phyloP scores from a whole-genome alignment of 2,888 invertebrate species.

The Nasonia oneida region DNA sequence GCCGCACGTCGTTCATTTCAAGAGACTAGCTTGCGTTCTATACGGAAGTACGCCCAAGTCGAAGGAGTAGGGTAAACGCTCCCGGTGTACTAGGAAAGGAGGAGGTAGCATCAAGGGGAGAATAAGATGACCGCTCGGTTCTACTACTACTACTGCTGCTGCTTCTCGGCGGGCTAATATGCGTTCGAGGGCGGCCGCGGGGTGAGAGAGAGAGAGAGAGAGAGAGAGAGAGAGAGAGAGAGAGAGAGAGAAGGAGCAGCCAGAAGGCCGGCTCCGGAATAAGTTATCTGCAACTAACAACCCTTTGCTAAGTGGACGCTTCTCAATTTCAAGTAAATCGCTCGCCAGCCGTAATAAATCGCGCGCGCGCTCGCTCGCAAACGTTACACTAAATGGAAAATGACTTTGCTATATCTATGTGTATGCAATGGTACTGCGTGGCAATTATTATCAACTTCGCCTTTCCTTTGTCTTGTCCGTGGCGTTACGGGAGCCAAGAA shows the following conservation, averaged over 20 bases:
- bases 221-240: constrained; percentile 51
- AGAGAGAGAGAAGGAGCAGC: constrained; percentile 62
- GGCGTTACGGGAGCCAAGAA: neutral
- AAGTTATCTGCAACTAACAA: constrained; percentile 77
- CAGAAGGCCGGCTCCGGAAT: constrained; percentile 70
- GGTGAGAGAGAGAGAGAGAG: constrained; percentile 51
- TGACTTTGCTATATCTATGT: constrained; percentile 30
- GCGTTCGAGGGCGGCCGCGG: constrained; percentile 62
- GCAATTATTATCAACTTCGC: constrained; percentile 52
- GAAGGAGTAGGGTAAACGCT: constrained; percentile 55
- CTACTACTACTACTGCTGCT: constrained; percentile 64
- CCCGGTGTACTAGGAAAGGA: constrained; percentile 36
- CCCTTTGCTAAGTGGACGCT: constrained; percentile 75
- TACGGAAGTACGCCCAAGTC: constrained; percentile 14
- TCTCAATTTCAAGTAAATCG: constrained; percentile 71
- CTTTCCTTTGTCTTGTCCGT: neutral
- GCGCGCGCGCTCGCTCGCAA: constrained; percentile 17
- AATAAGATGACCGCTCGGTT: constrained; percentile 72
- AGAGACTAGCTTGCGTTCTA: constrained; percentile 22
- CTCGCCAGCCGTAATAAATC: constrained; percentile 60
- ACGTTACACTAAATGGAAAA: constrained; percentile 43
- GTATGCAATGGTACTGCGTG: neutral
- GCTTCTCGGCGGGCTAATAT: constrained; percentile 63
- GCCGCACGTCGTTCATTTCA: constrained; percentile 58
- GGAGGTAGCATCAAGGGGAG: constrained; percentile 62